phyloP scores from a whole-genome alignment of 2,113 vertebrate genomes.

The Gymnorhina tibicen region DNA sequence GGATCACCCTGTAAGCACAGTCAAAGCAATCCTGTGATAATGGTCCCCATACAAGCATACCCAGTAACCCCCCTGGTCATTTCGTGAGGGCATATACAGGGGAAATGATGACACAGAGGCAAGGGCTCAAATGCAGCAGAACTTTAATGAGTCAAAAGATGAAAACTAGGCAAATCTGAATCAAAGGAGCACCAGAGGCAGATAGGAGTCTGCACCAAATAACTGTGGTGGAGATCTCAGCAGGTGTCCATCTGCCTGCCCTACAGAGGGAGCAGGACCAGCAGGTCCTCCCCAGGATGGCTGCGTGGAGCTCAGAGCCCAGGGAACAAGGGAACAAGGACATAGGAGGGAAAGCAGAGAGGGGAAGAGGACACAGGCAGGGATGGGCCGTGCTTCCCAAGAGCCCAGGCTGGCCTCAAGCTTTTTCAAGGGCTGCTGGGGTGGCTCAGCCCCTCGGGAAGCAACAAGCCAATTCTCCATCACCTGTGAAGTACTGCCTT shows the following conservation, averaged over 20 bases:
- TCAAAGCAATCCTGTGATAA: background rate
- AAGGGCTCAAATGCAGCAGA: background rate
- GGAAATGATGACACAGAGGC: background rate
- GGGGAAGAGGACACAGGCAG: background rate
- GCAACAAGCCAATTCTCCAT: rapidly evolving
- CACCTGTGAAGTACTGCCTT: rapidly evolving
- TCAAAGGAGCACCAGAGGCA: background rate
- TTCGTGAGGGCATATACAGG: background rate
- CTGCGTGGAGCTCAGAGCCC: background rate
- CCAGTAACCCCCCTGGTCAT: background rate
- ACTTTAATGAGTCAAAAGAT: background rate
- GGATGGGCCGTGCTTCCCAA: background rate
- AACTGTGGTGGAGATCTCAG: background rate
- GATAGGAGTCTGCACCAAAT: background rate
- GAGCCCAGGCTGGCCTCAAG: background rate
- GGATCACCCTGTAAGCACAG: background rate
- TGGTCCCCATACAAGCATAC: rapidly evolving
- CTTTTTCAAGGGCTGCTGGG: background rate
- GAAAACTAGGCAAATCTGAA: background rate
- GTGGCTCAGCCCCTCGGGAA: background rate
- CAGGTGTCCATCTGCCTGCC: rapidly evolving
- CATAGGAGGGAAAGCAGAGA: background rate
- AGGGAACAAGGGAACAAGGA: background rate
- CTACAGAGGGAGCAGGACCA: background rate
- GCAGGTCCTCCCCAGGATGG: rapidly evolving